Percentiles rank a stretch among this genome's conserved stretches.
Conservation (phyloP, 2,113 vertebrate species). For the Callaeas wilsoni region DNA sequence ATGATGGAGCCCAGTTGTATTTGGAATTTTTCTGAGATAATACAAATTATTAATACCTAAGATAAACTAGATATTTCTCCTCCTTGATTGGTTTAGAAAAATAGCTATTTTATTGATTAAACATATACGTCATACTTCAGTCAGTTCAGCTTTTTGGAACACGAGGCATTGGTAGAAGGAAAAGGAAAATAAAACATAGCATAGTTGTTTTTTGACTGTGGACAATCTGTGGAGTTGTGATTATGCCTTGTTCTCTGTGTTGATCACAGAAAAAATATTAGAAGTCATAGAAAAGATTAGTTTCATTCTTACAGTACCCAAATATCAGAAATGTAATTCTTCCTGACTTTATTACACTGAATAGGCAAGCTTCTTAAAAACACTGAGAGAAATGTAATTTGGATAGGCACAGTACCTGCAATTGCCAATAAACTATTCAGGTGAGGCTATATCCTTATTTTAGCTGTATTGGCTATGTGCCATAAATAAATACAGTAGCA, state of each 20-base stretch:
- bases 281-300: neutral
- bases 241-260: neutral
- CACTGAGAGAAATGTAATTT: neutral
- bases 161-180: neutral
- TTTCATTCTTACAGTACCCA: neutral
- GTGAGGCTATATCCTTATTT: slow-evolving; percentile 9
- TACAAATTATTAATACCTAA: neutral
- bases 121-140: neutral
- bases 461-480: neutral
- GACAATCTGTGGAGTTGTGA: neutral
- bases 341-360: neutral
- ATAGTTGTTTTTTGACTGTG: neutral
- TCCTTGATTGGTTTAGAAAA: neutral
- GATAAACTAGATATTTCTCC: neutral
- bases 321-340: neutral
- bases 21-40: neutral
- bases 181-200: neutral
- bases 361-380: neutral
- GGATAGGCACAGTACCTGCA: neutral
- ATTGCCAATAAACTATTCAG: neutral
- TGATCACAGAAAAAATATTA: neutral
- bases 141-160: neutral
- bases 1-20: neutral
- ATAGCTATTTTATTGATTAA: neutral
- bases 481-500: slow-evolving; percentile 3